A percentile compares a stretch with the other conserved stretches of the same genome.
Evolutionary conservation across 2,797 vertebrate genomes (phyloP).

Genomic region (Sebastes flavidus): DNA sequence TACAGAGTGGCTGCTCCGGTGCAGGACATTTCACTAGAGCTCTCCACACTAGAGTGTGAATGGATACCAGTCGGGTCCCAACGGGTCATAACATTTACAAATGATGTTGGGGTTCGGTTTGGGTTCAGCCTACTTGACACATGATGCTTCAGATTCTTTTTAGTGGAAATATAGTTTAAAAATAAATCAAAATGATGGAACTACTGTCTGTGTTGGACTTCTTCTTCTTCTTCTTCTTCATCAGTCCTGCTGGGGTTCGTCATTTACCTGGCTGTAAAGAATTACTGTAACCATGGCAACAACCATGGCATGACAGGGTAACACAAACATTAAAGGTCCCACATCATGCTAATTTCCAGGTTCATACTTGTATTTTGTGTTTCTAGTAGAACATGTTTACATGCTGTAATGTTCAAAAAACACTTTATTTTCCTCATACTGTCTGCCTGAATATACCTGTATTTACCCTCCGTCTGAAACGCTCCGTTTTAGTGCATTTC

Average conservation of each 20-base stretch:
- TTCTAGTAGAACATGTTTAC: no score
- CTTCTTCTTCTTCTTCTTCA: no score
- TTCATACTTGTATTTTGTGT: no score
- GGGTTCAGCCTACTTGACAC: no score
- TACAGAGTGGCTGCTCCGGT: not conserved
- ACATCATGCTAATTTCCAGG: no score
- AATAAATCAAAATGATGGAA: not conserved
- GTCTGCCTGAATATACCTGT: no score
- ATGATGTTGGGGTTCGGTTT: not conserved
- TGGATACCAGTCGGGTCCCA: not conserved
- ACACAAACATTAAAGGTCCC: not conserved
- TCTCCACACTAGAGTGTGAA: not conserved
- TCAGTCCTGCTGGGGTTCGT: not conserved
- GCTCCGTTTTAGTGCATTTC: no score
- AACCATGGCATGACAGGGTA: not conserved
- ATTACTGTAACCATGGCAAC: not conserved
- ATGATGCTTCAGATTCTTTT: not conserved
- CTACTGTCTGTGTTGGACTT: not conserved
- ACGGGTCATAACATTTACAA: not conserved
- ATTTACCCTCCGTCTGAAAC: fast-evolving
- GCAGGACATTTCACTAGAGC: not conserved
- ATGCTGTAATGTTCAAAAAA: no score
- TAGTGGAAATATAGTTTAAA: not conserved
- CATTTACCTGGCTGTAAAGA: not conserved
- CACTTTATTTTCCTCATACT: no score